Conservation (phyloP, 2,113 vertebrate genomes). For the Pelecanoides urinatrix region DNA sequence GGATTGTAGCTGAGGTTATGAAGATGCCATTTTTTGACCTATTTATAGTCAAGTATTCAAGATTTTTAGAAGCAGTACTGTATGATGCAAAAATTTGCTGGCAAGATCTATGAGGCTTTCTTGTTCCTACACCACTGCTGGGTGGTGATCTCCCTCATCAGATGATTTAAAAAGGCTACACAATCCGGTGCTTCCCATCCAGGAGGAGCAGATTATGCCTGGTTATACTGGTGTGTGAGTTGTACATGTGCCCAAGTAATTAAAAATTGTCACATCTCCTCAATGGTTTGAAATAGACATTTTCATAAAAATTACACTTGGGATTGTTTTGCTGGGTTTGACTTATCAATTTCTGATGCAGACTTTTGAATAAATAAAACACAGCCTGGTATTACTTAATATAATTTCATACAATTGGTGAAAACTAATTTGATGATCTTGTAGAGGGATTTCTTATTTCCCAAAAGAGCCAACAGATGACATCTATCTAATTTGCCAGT, state of each 20-base stretch:
- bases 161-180: not conserved
- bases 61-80: not conserved
- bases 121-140: fast-evolving
- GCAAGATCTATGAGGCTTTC: not conserved
- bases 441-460: slow-evolving; percentile 51
- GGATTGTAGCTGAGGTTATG: not conserved
- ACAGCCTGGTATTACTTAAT: not conserved
- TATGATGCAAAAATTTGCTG: not conserved
- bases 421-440: slow-evolving; percentile 59
- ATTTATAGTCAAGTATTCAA: not conserved
- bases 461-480: slow-evolving; percentile 57
- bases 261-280: not conserved
- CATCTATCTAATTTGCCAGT: slow-evolving; percentile 65
- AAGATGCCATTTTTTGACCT: not conserved
- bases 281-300: not conserved
- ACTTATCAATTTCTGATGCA: not conserved
- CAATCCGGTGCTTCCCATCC: not conserved
- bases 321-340: not conserved
- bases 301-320: slow-evolving; percentile 11
- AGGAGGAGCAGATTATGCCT: not conserved
- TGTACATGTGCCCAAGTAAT: not conserved
- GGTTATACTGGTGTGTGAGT: not conserved
- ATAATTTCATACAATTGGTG: slow-evolving; percentile 20
- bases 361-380: slow-evolving; percentile 32
- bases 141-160: not conserved